These are phyloP conservation scores for Leptobrachium leishanense DNA, from an alignment of 2,113 vertebrate species.

Conservation along the genomic window DNA sequence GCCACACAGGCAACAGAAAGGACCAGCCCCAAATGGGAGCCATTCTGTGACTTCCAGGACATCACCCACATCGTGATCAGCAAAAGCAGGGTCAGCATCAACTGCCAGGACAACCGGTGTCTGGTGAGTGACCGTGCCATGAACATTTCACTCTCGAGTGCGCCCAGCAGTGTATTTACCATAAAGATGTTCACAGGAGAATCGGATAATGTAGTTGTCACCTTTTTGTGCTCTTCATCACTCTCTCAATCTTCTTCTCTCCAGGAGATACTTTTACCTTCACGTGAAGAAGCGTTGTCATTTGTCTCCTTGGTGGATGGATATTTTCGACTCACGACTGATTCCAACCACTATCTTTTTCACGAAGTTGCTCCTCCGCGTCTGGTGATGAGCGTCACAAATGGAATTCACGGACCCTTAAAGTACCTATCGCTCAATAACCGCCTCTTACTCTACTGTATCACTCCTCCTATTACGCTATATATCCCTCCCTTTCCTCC, in stretches of 20 bases:
- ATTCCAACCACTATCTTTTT: conserved; percentile 90
- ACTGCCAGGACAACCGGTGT: conserved; percentile 80
- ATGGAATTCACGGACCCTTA: conserved; percentile 86
- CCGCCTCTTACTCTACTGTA: background rate
- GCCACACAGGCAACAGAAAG: background rate
- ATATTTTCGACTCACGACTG: conserved; percentile 87
- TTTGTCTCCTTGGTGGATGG: conserved; percentile 85
- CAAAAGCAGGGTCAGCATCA: conserved; percentile 70
- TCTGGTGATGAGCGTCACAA: conserved; percentile 75
- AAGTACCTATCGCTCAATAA: conserved; percentile 64
- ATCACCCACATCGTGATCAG: conserved; percentile 81
- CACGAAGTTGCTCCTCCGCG: conserved; percentile 86
- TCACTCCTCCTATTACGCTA: too few species aligned
- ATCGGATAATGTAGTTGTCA: too few species aligned
- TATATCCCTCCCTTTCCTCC: too few species aligned
- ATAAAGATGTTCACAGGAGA: too few species aligned
- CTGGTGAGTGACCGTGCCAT: conserved; percentile 68
- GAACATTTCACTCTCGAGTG: rapidly evolving
- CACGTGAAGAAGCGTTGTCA: conserved; percentile 70
- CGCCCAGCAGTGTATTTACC: background rate
- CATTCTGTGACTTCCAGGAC: conserved; percentile 86
- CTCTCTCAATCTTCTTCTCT: background rate
- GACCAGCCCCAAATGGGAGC: conserved; percentile 58
- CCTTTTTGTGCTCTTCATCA: background rate
- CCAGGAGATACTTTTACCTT: conserved; percentile 78